Base-by-base conservation (phyloP, 2,797 vertebrate species). In the Cryptoblepharus egeriae region DNA sequence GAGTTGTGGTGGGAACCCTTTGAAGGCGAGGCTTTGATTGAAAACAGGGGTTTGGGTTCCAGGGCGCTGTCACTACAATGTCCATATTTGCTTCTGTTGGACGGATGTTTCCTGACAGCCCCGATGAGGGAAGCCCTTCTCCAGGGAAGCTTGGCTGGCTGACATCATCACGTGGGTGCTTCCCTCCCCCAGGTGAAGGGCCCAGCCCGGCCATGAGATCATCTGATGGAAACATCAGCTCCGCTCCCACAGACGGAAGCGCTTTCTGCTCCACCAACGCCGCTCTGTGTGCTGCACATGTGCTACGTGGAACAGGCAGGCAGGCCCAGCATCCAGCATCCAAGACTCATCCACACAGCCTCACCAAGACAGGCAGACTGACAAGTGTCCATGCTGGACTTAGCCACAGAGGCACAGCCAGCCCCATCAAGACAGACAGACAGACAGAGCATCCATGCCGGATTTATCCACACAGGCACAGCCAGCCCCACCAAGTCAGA, bases 31-130 rank as follows among this genome's bases (percentile, higher is more conserved):
- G 89, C 79, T 89, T 92, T 85, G 24, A 64, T 74, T 85, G 89
- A 88, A 88, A 88, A 73, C 83, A 74, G 87, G 52, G 74, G 70
- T 26, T 89, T 70, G 71, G 84, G 89, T 85, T 86, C 80, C 2
- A 0, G 71, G 60, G 79, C 77, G 42, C 71, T 16, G 0, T 76
- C 76, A 1, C 0, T 0, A 24, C 0, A 0, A 2, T 49, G 86
- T 3, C 77, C 28, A 0, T 77, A 30, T 20, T 60, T 20, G 67
- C 82, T 72, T 45, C 26, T 1, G 39, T 73, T 77, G 0, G 3
- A 77, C 55, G 20, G 57, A 63, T 1, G 32, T 12, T 9, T 10
- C n/a, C 72, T n/a, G 49, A 45, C 32, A 75, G 68, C 71, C 74
- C 8, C 0, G 13, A 49, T 3, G 85, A 10, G 64, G 79, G 37